Evolutionary conservation across 2,888 invertebrate genomes (phyloP).

Genomic region (Megaustenia siamemsis): DNA sequence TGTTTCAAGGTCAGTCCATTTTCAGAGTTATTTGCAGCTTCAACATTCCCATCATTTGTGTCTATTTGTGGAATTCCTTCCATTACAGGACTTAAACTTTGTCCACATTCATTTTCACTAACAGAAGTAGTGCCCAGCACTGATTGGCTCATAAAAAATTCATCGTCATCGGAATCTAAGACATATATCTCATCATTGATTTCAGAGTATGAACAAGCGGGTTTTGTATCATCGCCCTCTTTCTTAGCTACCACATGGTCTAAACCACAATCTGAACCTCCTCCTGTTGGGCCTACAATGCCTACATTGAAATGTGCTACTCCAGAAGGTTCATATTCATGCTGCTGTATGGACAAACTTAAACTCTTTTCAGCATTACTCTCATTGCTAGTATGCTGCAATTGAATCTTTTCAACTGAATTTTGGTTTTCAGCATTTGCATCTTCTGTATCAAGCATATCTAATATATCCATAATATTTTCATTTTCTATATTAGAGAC

Average conservation of each 20-base stretch:
- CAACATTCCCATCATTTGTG: neutral
- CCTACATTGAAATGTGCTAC: neutral
- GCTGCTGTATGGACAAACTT: neutral
- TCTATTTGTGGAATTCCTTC: neutral
- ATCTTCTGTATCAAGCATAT: neutral
- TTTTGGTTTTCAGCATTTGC: neutral
- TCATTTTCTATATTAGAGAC: neutral
- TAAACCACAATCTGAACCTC: neutral
- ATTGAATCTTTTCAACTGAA: neutral
- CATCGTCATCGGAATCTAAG: conserved; percentile 58
- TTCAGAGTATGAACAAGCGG: conserved; percentile 35
- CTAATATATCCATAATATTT: neutral
- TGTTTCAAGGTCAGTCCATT: neutral
- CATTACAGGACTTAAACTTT: neutral
- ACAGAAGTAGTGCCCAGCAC: neutral
- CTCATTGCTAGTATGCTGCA: neutral
- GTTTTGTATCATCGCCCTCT: neutral
- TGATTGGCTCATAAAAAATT: conserved; percentile 48
- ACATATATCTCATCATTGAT: conserved; percentile 50
- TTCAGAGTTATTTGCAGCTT: neutral
- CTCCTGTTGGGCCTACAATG: neutral
- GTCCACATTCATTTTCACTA: neutral
- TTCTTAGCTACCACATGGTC: neutral
- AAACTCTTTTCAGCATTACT: neutral
- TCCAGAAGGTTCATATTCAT: neutral